Evolutionary conservation across 2,888 invertebrate species (phyloP).

Genomic region (Zonitis immaculata): DNA sequence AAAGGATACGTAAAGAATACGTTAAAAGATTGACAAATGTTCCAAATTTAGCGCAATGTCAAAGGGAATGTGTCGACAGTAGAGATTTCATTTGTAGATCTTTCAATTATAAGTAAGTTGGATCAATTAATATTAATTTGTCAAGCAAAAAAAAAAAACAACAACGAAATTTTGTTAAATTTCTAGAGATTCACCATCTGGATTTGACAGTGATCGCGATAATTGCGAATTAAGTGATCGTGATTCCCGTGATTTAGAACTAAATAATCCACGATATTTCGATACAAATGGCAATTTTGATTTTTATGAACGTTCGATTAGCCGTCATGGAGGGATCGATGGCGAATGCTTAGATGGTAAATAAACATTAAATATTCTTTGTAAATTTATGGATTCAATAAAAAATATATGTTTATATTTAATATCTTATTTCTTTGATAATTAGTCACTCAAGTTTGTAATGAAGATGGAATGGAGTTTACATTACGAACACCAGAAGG

Average conservation of each 20-base stretch:
- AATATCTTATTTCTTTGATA: conserved; percentile 6
- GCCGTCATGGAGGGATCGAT: conserved; percentile 64
- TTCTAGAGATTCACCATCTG: conserved; percentile 25
- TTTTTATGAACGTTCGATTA: conserved; percentile 75
- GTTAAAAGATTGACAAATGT: conserved; percentile 70
- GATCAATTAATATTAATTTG: too few relatives aligned
- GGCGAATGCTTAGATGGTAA: conserved; percentile 82
- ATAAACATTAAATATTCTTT: conserved; percentile 2
- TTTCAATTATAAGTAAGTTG: conserved; percentile 74
- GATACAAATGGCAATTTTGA: conserved; percentile 79
- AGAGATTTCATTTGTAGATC: conserved; percentile 81
- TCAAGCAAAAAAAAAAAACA: neutral
- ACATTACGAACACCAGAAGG: conserved; percentile 83
- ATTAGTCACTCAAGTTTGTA: conserved; percentile 83
- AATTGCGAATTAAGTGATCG: conserved; percentile 89
- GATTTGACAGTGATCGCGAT: conserved; percentile 56
- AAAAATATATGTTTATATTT: conserved; percentile 2
- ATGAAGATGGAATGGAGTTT: conserved; percentile 93
- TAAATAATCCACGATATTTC: conserved; percentile 79
- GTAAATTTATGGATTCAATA: conserved; percentile 6
- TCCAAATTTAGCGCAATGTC: conserved; percentile 72
- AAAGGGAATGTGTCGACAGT: conserved; percentile 77
- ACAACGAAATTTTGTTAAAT: neutral
- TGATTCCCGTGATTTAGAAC: conserved; percentile 76
- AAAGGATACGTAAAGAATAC: conserved; percentile 73